These are phyloP conservation scores for Osmerus eperlanus DNA, from an alignment of 2,113 vertebrate species.

Conservation along the genomic window DNA sequence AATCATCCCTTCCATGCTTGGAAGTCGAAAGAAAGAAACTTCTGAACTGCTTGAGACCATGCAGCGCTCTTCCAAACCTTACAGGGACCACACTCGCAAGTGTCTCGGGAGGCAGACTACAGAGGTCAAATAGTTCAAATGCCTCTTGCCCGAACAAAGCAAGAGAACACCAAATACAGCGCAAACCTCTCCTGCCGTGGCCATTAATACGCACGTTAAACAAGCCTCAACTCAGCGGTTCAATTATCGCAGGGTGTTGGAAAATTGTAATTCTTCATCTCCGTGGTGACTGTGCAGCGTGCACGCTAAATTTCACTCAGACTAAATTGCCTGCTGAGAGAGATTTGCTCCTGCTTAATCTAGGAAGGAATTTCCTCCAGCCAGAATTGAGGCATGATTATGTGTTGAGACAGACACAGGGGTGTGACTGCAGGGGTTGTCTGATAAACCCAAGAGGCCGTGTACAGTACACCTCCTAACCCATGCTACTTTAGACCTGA, in stretches of 20 bases:
- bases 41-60: neutral
- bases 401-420: constrained; percentile 8
- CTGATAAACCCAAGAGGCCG: neutral
- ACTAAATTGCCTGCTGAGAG: constrained; percentile 37
- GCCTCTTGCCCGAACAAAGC: neutral
- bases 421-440: neutral
- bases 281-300: neutral
- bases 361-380: constrained; percentile 55
- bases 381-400: constrained; percentile 34
- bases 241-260: constrained; percentile 10
- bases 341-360: constrained; percentile 59
- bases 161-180: neutral
- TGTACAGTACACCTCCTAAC: too few species aligned
- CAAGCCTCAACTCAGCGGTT: constrained; percentile 9
- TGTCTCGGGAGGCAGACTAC: neutral
- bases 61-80: neutral
- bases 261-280: neutral
- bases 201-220: neutral
- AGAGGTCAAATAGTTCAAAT: too few species aligned
- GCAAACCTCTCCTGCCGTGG: neutral
- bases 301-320: constrained; percentile 13
- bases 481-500: too few species aligned
- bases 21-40: neutral
- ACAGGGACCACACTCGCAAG: neutral
- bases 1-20: too few species aligned